Evolutionary conservation across 30 jellyfish, hydroid and myxozoan species (phyloP), one percentile per base, ranked within the genome.

Genomic region (Chironex yamaguchii): DNA sequence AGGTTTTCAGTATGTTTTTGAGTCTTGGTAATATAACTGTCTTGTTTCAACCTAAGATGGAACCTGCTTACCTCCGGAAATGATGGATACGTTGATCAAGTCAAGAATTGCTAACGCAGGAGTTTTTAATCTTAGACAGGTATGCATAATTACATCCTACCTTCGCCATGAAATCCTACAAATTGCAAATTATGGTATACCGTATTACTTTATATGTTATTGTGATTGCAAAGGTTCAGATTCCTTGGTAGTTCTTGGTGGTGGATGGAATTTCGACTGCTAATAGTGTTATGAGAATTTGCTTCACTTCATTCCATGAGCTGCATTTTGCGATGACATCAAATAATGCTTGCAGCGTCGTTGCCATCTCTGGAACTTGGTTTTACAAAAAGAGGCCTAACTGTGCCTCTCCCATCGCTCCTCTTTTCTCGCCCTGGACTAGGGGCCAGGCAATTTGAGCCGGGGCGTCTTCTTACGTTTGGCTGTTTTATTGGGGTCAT

Each of bases 61-160:
- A 1, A 70, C 90, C 50, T 90, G 85, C 1, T 77, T 94, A n/a
- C 99, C 99, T 0, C 95, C 84, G 75, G 99, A 89, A 6, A 71
- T 89, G 35, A 82, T 94, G 17, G 93, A 84, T 49, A 94, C 79
- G 58, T 49, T 94, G 71, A 48, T 89, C 35, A 84, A 89, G n/a
- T 88, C 97, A 0, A 74, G 96, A 1, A 95, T 72, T 80, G 99
- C 99, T 30, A 94, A 94, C 76, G 96, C 97, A 20, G 99, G 97
- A 23, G 36, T 87, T 36, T 93, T 93, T 53, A 87, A 93, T 36
- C 83, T 93, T 27, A 71, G 98, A 49, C 98, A 93, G 72, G 92
- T 82, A 29, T 9, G 74, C 21, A 25, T 25, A 58, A 58, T 48
- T n/a, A 48, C 12, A 48, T 11, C 62, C 62, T 11, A 48, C n/a